Evolutionary conservation across 2,888 invertebrate species (phyloP).

Genomic region (Neoscelio sp.): DNA sequence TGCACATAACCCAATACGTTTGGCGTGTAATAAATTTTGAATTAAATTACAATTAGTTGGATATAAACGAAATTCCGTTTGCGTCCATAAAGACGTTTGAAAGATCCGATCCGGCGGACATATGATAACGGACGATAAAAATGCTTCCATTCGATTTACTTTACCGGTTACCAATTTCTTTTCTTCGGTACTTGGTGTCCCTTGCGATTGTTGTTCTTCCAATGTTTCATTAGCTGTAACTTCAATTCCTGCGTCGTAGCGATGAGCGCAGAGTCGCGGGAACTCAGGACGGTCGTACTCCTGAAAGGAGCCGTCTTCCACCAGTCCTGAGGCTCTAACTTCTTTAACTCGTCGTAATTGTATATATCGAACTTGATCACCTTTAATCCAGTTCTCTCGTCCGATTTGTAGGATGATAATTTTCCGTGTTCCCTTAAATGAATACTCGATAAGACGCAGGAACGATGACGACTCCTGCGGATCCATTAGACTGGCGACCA

Average conservation of each 20-base stretch:
- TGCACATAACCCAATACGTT: not conserved
- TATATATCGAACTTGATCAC: slow-evolving; percentile 3
- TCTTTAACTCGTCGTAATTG: not conserved
- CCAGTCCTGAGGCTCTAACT: not conserved
- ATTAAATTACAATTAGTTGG: not conserved
- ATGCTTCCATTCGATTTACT: not conserved
- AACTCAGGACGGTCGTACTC: not conserved
- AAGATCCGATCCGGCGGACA: not conserved
- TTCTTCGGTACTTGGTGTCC: not conserved
- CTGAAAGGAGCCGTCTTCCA: not conserved
- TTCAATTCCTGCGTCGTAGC: not conserved
- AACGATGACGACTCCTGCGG: no score
- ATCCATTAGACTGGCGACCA: no score
- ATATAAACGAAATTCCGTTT: not conserved
- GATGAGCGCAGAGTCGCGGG: not conserved
- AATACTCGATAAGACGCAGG: not conserved
- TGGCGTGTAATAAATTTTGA: not conserved
- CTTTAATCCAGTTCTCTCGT: not conserved
- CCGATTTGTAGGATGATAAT: not conserved
- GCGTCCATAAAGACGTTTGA: slow-evolving; percentile 2
- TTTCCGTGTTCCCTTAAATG: not conserved
- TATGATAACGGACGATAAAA: not conserved
- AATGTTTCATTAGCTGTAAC: not conserved
- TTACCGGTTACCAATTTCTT: not conserved
- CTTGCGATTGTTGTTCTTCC: not conserved